phyloP scores from a whole-genome alignment of 2,113 vertebrate genomes.

The Bos indicus region DNA sequence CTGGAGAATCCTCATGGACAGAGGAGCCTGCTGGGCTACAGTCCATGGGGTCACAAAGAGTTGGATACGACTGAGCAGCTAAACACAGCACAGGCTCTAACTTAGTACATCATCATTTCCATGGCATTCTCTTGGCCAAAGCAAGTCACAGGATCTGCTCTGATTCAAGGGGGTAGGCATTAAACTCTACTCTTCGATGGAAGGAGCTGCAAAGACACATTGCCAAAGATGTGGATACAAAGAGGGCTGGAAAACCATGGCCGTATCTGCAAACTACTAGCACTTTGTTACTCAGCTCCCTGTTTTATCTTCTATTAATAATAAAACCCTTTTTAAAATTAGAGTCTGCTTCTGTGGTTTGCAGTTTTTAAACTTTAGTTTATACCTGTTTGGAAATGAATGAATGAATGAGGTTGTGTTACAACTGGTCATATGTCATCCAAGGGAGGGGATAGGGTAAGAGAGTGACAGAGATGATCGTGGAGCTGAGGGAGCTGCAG shows the following conservation, averaged over 20 bases:
- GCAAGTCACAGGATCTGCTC: not conserved
- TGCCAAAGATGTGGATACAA: not conserved
- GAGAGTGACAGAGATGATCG: not conserved
- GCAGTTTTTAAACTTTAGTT: not conserved
- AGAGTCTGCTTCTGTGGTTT: not conserved
- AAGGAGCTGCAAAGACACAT: not conserved
- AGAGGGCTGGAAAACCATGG: not conserved
- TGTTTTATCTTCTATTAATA: not conserved
- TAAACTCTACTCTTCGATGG: not conserved
- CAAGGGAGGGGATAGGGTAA: not conserved
- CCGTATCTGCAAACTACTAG: not conserved
- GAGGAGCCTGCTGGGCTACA: not conserved
- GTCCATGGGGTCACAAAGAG: not conserved
- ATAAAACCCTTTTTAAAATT: not conserved
- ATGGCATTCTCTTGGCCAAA: not conserved
- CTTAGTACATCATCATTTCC: not conserved
- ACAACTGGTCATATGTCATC: not conserved
- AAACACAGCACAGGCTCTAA: not conserved
- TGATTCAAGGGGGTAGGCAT: not conserved
- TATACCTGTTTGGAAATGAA: not conserved
- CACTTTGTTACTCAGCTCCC: not conserved
- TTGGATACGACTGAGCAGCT: rapidly evolving
- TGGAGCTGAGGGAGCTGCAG: too few species aligned
- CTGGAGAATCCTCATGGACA: not conserved
- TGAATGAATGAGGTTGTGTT: not conserved